Percentiles rank a stretch among this genome's conserved stretches.
phyloP scores from a whole-genome alignment of 1,140 invertebrate genomes.

The Drosophila lini region DNA sequence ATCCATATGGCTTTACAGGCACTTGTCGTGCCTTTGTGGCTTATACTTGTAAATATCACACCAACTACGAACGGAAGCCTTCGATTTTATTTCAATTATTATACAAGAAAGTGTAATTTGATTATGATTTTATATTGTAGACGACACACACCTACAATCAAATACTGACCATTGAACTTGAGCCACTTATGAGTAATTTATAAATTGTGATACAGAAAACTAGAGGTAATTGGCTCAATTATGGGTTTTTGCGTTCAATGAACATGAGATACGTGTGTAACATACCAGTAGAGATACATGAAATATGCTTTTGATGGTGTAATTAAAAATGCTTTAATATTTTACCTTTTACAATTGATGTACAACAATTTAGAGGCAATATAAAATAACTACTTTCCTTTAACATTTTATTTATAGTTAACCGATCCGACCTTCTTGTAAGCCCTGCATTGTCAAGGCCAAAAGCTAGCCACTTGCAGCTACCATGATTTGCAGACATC shows the following conservation, averaged over 20 bases:
- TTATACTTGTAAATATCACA: background rate
- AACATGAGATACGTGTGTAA: background rate
- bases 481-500: conserved; percentile 29
- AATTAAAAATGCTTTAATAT: too few relatives aligned
- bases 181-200: background rate
- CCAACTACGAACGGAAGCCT: background rate
- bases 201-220: background rate
- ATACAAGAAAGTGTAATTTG: background rate
- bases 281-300: background rate
- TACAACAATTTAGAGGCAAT: too few relatives aligned
- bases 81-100: background rate
- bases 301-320: background rate
- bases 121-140: background rate
- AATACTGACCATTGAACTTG: conserved; percentile 2
- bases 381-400: background rate
- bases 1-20: conserved; percentile 20
- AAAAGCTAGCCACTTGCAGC: conserved; percentile 28
- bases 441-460: conserved; percentile 9
- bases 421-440: background rate
- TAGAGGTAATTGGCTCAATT: conserved; percentile 5
- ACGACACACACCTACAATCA: too few relatives aligned
- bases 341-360: too few relatives aligned
- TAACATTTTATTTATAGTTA: background rate
- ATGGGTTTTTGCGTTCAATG: background rate
- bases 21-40: background rate